Percentiles rank a stretch among this genome's conserved stretches.
phyloP scores from a whole-genome alignment of 2,888 invertebrate genomes.

The Dilophus febrilis region DNA sequence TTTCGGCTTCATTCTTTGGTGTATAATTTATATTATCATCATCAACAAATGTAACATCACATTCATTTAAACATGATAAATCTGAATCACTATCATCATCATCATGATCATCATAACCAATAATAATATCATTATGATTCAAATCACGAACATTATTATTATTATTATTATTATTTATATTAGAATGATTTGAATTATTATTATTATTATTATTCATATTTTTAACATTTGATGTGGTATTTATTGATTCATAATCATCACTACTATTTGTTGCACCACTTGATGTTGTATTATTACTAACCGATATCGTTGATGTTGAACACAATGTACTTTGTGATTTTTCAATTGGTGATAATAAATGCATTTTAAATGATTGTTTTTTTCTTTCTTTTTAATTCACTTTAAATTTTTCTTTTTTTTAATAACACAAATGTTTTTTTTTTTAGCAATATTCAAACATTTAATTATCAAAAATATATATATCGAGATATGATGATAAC shows the following conservation, averaged over 20 bases:
- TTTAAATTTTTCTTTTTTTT: conserved; percentile 5
- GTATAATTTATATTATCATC: conserved; percentile 27
- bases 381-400: conserved; percentile 1
- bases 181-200: conserved; percentile 7
- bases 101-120: conserved; percentile 1
- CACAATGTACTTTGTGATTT: conserved; percentile 13
- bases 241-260: conserved; percentile 5
- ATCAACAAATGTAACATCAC: conserved; percentile 27
- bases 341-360: conserved; percentile 12
- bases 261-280: conserved; percentile 8
- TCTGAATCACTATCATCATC: conserved; percentile 20
- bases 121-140: conserved; percentile 4
- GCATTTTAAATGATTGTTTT: conserved; percentile 13
- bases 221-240: no score
- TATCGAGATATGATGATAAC: no score
- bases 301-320: conserved; percentile 11
- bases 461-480: no score
- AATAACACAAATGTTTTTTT: neutral
- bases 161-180: neutral
- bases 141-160: neutral
- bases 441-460: no score
- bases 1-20: conserved; percentile 30
- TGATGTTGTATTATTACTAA: conserved; percentile 7
- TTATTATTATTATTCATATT: no score
- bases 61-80: conserved; percentile 20